Evolutionary conservation across 2,113 vertebrate genomes (phyloP).

Genomic region (Potamarius usumacintae): DNA sequence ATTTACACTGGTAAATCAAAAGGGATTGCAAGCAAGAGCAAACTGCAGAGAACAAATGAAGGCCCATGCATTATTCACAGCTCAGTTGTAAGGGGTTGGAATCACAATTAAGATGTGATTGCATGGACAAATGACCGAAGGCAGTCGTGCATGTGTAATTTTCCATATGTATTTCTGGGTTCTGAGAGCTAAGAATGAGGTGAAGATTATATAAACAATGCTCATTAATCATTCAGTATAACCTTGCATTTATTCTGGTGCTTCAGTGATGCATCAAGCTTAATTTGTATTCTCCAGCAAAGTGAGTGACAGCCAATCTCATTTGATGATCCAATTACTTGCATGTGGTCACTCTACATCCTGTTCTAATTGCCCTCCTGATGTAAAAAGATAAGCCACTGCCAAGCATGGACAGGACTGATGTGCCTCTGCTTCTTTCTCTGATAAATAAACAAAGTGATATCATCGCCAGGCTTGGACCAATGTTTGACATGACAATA

Average conservation of each 20-base stretch:
- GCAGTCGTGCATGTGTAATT: conserved; percentile 31
- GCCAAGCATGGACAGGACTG: conserved; percentile 11
- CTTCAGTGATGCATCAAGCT: conserved; percentile 19
- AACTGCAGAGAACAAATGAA: conserved; percentile 29
- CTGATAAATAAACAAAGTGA: conserved; percentile 38
- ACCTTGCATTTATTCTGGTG: conserved; percentile 34
- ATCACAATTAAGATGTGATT: conserved; percentile 41
- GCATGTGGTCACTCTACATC: conserved; percentile 44
- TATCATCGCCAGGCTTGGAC: background rate
- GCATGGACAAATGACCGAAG: conserved; percentile 11
- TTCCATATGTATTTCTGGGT: conserved; percentile 43
- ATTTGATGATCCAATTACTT: conserved; percentile 53
- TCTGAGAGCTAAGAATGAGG: conserved; percentile 27
- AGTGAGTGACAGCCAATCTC: conserved; percentile 31
- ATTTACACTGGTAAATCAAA: conserved; percentile 16
- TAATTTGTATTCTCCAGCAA: conserved; percentile 44
- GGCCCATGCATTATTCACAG: conserved; percentile 40
- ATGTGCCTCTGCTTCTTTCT: conserved; percentile 38
- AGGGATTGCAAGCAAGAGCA: conserved; percentile 22
- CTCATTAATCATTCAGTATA: conserved; percentile 46
- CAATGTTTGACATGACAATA: background rate
- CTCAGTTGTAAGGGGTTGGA: conserved; percentile 37
- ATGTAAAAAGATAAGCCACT: conserved; percentile 21
- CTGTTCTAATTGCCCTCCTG: conserved; percentile 35
- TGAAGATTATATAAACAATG: conserved; percentile 44